Base-by-base conservation (phyloP, 2,888 invertebrate species). In the Ypsolopha scabrella region DNA sequence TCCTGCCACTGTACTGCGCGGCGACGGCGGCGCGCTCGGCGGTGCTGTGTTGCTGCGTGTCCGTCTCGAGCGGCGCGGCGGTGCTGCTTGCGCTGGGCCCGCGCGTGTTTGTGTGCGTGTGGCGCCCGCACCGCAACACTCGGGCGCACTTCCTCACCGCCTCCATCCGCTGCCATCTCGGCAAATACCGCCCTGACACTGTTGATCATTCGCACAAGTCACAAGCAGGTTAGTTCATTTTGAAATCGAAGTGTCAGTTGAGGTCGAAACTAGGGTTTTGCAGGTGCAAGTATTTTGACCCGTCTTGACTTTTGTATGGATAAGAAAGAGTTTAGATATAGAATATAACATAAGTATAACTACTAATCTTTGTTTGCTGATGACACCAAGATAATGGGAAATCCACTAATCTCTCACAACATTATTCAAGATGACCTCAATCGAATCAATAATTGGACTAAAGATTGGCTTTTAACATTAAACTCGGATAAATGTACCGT, bases 51-150 rank as follows among this genome's bases (percentile, higher is more conserved):
- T 88, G 93, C 75, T 92, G 92, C 64, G 90, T 92, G 47, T 91
- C 90, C n/a, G 77, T 93, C 50, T 91, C 91, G 63, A 93, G 93
- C 6, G 88, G 90, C 61, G 92, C 93, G 7, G 92, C 91, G 43
- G 88, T 94, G 65, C 83, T 90, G 48, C 90, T 94, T 58, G 87
- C 94, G 53, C 93, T 94, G 76, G 86, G 92, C 56, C 94, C 93
- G 2, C 93, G 94, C 77, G 76, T 93, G 45, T 94, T 92, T 73
- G 92, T 93, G 63, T 93, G 94, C 57, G 69, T 93, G 41, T 87
- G 91, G 62, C 88, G 90, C 54, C 94, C 94, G 6, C 92, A 93
- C 75, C 90, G 90, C 65, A 94, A 94, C 75, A 92, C 92, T 60
- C 85, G 94, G 47, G 90, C 91, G 33, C 88, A 91, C 57, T 93